A percentile compares a stretch with the other conserved stretches of the same genome.
These are phyloP conservation scores for Camponotus fellah DNA, from an alignment of 2,888 invertebrate genomes.

Conservation along the genomic window DNA sequence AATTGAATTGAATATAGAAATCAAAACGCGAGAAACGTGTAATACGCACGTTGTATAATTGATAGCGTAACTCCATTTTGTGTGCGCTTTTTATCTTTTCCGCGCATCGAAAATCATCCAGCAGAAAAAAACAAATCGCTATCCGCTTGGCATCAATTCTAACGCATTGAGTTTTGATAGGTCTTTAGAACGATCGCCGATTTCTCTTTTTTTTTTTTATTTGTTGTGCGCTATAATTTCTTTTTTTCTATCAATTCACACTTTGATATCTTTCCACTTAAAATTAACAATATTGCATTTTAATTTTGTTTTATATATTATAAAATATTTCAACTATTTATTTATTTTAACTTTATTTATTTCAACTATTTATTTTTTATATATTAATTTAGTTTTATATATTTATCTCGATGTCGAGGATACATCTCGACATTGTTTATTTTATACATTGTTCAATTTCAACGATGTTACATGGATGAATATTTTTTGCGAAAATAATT, in stretches of 20 bases:
- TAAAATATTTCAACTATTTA: no score
- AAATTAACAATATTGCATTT: not conserved
- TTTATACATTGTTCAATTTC: not conserved
- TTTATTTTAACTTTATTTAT: no score
- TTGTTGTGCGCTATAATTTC: not conserved
- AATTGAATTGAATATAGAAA: conserved; percentile 29
- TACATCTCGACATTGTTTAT: not conserved
- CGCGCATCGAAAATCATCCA: conserved; percentile 17
- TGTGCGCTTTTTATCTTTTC: not conserved
- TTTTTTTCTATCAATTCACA: not conserved
- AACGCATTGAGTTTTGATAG: not conserved
- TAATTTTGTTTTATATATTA: not conserved
- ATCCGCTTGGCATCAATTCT: not conserved
- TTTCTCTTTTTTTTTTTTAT: not conserved
- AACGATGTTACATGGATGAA: not conserved
- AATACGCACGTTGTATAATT: conserved; percentile 29
- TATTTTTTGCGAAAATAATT: not conserved
- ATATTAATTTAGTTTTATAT: not conserved
- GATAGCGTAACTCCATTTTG: not conserved
- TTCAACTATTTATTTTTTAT: no score
- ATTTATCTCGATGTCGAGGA: not conserved
- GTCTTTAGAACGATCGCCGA: not conserved
- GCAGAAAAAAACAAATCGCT: not conserved
- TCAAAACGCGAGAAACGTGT: not conserved
- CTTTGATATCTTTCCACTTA: not conserved